These are phyloP conservation scores for Pterocles orientalis DNA, from an alignment of 2,113 vertebrate species.

Conservation along the genomic window DNA sequence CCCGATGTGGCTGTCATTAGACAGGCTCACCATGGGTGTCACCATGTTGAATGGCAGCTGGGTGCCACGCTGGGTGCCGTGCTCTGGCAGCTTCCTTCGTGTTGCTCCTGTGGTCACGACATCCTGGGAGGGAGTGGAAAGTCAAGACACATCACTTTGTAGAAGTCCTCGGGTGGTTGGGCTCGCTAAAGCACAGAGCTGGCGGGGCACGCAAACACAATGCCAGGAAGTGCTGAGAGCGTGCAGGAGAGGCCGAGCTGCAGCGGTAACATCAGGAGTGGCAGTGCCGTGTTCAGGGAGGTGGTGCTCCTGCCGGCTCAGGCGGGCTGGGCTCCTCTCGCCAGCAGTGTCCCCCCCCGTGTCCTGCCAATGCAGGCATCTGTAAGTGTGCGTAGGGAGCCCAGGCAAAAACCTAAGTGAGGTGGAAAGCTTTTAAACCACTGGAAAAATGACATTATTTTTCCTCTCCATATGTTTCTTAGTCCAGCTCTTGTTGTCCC, in stretches of 20 bases:
- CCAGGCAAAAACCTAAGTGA: not conserved
- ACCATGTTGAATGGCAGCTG: not conserved
- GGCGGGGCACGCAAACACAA: rapidly evolving
- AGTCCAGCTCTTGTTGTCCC: not conserved
- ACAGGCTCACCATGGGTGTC: not conserved
- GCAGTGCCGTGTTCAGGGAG: not conserved
- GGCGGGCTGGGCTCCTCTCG: not conserved
- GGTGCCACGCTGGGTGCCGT: rapidly evolving
- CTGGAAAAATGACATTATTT: not conserved
- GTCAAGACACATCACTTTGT: not conserved
- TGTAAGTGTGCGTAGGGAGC: rapidly evolving
- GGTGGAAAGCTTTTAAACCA: not conserved
- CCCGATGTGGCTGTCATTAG: rapidly evolving
- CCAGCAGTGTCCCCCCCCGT: not conserved
- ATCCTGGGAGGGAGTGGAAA: not conserved
- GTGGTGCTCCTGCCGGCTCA: not conserved
- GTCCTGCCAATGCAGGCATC: rapidly evolving
- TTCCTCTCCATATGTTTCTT: not conserved
- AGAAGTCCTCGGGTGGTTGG: not conserved
- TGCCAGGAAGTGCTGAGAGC: rapidly evolving
- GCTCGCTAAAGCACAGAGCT: rapidly evolving
- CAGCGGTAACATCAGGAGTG: not conserved
- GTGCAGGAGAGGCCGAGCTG: not conserved
- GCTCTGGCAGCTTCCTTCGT: rapidly evolving
- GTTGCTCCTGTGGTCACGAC: not conserved